A percentile compares a stretch with the other conserved stretches of the same genome.
These are phyloP conservation scores for Psettodes erumei DNA, from an alignment of 2,113 vertebrate species.

Conservation along the genomic window DNA sequence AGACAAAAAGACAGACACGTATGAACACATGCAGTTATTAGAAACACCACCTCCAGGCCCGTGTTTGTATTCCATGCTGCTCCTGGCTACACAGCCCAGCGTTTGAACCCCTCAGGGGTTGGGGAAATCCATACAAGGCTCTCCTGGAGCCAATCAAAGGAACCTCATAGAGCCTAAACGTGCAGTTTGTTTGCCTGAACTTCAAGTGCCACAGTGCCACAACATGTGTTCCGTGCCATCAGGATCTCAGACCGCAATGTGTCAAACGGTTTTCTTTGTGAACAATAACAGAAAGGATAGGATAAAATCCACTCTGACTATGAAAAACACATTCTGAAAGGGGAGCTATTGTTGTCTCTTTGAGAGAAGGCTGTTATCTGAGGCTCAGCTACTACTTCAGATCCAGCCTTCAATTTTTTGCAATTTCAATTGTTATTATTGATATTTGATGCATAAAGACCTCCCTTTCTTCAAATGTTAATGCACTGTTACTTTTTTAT, in stretches of 20 bases:
- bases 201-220: slow-evolving; percentile 6
- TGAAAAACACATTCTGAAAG: not conserved
- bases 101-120: slow-evolving; percentile 46
- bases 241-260: not conserved
- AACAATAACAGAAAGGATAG: not conserved
- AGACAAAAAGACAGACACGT: not conserved
- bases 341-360: not conserved
- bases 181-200: slow-evolving; percentile 22
- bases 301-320: not conserved
- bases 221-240: not conserved
- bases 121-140: not conserved
- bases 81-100: slow-evolving; percentile 11
- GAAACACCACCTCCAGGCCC: not conserved
- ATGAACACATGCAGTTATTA: not conserved
- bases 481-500: too few species aligned
- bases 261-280: not conserved
- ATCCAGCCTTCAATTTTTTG: too few species aligned
- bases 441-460: too few species aligned
- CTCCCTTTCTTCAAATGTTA: too few species aligned
- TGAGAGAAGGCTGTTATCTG: not conserved
- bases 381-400: too few species aligned
- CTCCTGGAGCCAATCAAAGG: slow-evolving; percentile 28
- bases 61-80: slow-evolving; percentile 46
- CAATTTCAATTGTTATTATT: too few species aligned
- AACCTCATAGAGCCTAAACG: slow-evolving; percentile 4